Evolutionary conservation across 1,140 invertebrate species (phyloP).

Genomic region (Heterodera carotae): DNA sequence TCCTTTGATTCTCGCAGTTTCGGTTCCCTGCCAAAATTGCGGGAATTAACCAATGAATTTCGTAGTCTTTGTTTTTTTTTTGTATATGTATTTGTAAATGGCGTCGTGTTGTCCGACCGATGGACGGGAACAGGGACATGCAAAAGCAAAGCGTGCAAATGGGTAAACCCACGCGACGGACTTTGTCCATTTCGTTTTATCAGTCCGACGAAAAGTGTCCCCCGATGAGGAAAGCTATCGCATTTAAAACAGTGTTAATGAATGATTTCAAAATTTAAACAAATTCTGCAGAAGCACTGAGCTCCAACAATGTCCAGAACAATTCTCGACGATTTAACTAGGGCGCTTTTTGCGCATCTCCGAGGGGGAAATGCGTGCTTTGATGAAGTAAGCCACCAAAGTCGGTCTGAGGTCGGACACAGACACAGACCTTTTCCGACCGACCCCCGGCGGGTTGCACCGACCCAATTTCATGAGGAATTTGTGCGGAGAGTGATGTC

Average conservation of each 20-base stretch:
- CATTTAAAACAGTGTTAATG: neutral
- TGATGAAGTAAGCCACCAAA: constrained; percentile 28
- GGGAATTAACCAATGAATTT: neutral
- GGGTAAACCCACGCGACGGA: constrained; percentile 11
- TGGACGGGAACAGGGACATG: neutral
- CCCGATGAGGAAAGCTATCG: constrained; percentile 30
- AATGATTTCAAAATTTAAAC: constrained; percentile 18
- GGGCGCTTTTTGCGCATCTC: constrained; percentile 33
- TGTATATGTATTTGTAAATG: neutral
- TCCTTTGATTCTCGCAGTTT: no score
- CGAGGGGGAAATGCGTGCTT: constrained; percentile 24
- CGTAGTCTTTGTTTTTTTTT: neutral
- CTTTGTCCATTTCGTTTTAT: constrained; percentile 8
- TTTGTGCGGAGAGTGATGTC: neutral
- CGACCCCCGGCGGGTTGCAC: neutral
- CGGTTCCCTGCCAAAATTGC: no score
- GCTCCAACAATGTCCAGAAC: constrained; percentile 11
- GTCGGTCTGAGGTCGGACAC: no score
- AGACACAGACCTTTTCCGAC: neutral
- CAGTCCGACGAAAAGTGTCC: constrained; percentile 22
- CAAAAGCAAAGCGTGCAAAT: neutral
- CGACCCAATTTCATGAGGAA: neutral
- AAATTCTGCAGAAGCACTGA: constrained; percentile 10
- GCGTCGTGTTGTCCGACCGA: neutral
- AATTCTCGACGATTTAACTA: constrained; percentile 33